Evolutionary conservation across 92 coral and sea anemone species (phyloP).

Genomic region (Pocillopora grandis): DNA sequence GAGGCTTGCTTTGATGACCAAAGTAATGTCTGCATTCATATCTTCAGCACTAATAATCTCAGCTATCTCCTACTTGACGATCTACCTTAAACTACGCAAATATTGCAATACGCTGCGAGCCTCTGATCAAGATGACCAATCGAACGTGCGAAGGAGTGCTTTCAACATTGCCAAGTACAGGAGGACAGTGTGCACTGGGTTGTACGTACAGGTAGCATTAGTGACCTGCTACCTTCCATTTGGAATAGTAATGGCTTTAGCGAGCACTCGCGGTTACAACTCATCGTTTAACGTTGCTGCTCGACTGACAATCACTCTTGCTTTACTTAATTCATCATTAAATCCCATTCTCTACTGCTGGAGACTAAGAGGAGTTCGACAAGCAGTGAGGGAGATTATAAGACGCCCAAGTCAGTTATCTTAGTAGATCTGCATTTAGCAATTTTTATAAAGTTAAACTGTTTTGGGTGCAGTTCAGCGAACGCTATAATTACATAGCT

Average conservation of each 20-base stretch:
- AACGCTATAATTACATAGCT: too few relatives aligned
- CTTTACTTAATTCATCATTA: constrained; percentile 5
- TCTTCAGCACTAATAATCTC: background rate
- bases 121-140: background rate
- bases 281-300: constrained; percentile 4
- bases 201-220: constrained; percentile 3
- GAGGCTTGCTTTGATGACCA: background rate
- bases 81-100: constrained; percentile 1
- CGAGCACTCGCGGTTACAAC: background rate
- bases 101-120: too few relatives aligned
- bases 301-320: background rate
- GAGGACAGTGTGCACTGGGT: constrained; percentile 4
- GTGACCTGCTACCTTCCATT: constrained; percentile 14
- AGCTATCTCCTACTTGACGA: background rate
- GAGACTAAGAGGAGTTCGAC: constrained; percentile 2
- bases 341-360: constrained; percentile 27
- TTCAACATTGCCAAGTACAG: constrained; percentile 1
- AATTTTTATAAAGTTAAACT: too few relatives aligned
- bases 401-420: background rate
- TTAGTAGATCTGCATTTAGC: background rate
- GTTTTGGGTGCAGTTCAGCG: too few relatives aligned
- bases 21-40: background rate
- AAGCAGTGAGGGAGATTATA: background rate
- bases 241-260: background rate
- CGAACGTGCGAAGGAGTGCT: background rate